Evolutionary conservation across 2,797 vertebrate genomes (phyloP).

Genomic region (Artibeus lituratus): DNA sequence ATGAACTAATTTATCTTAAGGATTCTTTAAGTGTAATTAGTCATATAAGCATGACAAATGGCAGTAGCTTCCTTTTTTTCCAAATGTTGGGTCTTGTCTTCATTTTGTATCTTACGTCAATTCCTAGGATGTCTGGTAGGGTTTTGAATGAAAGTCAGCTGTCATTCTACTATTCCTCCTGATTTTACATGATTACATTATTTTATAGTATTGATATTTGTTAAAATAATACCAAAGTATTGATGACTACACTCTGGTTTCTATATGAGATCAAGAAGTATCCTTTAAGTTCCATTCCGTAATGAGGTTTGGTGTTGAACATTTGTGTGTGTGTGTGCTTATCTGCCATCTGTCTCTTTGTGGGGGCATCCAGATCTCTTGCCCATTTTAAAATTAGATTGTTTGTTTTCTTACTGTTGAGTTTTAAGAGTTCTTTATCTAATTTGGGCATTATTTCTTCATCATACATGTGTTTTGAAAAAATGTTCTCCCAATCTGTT

Average conservation of each 20-base stretch:
- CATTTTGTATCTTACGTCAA: background rate
- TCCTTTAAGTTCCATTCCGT: background rate
- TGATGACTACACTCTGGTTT: background rate
- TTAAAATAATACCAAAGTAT: slow-evolving; percentile 40
- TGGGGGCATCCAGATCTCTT: background rate
- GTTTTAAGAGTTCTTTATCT: background rate
- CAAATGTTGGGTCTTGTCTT: background rate
- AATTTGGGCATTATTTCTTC: background rate
- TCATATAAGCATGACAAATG: background rate
- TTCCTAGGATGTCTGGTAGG: background rate
- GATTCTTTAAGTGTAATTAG: background rate
- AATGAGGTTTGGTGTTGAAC: background rate
- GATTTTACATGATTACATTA: background rate
- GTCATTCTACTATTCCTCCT: background rate
- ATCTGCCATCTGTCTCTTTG: background rate
- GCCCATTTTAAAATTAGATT: background rate
- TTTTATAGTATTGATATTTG: background rate
- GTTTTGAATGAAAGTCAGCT: background rate
- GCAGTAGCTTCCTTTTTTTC: background rate
- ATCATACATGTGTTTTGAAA: background rate
- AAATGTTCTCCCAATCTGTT: background rate
- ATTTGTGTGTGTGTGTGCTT: background rate
- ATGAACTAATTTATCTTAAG: background rate
- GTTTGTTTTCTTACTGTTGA: background rate
- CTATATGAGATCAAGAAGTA: background rate